Conservation (phyloP, 1,140 invertebrate species). For the Eubasilissa regina region DNA sequence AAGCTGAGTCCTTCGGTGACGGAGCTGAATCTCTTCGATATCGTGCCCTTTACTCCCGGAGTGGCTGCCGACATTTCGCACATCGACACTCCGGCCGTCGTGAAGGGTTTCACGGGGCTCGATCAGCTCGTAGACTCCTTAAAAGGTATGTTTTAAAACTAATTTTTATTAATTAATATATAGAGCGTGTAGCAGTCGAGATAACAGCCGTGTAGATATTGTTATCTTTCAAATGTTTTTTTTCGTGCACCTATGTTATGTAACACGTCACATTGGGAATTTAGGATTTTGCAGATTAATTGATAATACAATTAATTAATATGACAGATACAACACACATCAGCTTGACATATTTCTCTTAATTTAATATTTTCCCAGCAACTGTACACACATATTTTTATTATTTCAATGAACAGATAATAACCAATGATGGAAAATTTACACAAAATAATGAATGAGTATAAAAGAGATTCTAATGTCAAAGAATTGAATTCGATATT, state of each 20-base stretch:
- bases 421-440: too few species aligned
- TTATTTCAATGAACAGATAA: too few species aligned
- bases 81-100: constrained; percentile 91
- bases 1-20: constrained; percentile 91
- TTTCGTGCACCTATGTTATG: not conserved
- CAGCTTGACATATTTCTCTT: too few species aligned
- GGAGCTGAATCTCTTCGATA: constrained; percentile 93
- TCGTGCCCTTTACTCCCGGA: constrained; percentile 93
- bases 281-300: not conserved
- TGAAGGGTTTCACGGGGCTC: constrained; percentile 84
- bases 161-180: not conserved
- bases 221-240: too few species aligned
- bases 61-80: constrained; percentile 98
- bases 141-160: constrained; percentile 69
- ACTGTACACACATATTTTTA: too few species aligned
- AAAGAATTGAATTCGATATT: too few species aligned
- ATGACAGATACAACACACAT: too few species aligned
- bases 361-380: too few species aligned
- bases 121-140: constrained; percentile 80
- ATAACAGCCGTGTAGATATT: not conserved
- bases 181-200: not conserved
- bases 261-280: not conserved
- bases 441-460: too few species aligned
- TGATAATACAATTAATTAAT: constrained; percentile 12
- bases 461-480: too few species aligned